Percentiles rank a stretch among this genome's conserved stretches.
phyloP scores from a whole-genome alignment of 2,113 vertebrate genomes.

The Callocephalon fimbriatum region DNA sequence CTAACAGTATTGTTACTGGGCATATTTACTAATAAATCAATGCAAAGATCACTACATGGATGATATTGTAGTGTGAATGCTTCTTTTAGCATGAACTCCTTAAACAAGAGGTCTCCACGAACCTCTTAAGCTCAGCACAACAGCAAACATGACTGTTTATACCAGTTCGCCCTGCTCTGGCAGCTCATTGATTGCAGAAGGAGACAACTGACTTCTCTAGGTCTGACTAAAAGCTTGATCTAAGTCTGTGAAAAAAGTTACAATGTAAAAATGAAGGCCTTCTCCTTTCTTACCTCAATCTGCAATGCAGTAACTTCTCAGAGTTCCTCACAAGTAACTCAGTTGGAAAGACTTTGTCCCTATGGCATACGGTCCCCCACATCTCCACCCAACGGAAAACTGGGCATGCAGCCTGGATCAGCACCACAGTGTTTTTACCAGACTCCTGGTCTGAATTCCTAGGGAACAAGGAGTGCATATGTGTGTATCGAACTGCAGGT shows the following conservation, averaged over 20 bases:
- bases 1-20: neutral
- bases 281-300: neutral
- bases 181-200: neutral
- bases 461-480: neutral
- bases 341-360: neutral
- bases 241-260: neutral
- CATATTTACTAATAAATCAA: neutral
- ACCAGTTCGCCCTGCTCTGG: neutral
- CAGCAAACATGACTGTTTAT: neutral
- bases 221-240: neutral
- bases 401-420: neutral
- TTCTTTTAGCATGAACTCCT: neutral
- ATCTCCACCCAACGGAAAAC: neutral
- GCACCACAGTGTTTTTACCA: neutral
- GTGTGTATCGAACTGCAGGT: neutral
- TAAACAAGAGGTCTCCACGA: neutral
- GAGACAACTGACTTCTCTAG: neutral
- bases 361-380: neutral
- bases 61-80: fast-evolving
- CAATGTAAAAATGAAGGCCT: neutral
- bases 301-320: neutral
- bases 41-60: neutral
- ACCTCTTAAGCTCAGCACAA: neutral
- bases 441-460: neutral
- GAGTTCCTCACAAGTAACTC: neutral